Conservation (phyloP, 2,113 vertebrate genomes). For the Myiagra hebetior region DNA sequence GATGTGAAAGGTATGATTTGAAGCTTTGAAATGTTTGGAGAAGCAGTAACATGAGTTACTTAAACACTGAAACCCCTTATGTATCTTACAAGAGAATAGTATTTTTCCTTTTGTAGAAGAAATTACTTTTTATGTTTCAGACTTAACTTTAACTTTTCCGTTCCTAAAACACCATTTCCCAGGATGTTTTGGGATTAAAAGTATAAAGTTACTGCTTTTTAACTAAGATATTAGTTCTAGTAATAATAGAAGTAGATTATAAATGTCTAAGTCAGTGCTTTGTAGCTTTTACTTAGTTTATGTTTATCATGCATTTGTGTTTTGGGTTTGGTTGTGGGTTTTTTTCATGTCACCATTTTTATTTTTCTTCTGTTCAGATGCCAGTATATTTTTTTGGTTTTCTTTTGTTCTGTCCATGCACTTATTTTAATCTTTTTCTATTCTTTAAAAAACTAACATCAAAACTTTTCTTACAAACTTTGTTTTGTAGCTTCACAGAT, state of each 20-base stretch:
- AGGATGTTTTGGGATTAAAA: background rate
- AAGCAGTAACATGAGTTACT: background rate
- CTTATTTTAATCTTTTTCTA: background rate
- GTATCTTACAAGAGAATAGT: background rate
- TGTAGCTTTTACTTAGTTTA: background rate
- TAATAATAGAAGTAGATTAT: background rate
- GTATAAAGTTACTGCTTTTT: background rate
- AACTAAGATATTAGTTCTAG: background rate
- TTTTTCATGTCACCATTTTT: background rate
- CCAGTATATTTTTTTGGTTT: background rate
- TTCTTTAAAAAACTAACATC: background rate
- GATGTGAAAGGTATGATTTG: slow-evolving; percentile 91
- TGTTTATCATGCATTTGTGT: background rate
- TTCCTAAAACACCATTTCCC: background rate
- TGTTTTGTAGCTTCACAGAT: background rate
- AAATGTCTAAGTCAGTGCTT: background rate
- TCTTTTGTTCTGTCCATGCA: background rate
- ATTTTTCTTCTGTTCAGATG: slow-evolving; percentile 51
- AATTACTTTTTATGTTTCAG: background rate
- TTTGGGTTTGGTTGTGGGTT: background rate
- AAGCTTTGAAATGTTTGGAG: background rate
- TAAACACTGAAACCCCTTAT: background rate
- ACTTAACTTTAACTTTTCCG: background rate
- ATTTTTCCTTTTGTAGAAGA: background rate
- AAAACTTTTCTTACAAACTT: background rate